Percentiles rank a stretch among this genome's conserved stretches.
Conservation (phyloP, 2,888 invertebrate species). For the Eupithecia vulgata region DNA sequence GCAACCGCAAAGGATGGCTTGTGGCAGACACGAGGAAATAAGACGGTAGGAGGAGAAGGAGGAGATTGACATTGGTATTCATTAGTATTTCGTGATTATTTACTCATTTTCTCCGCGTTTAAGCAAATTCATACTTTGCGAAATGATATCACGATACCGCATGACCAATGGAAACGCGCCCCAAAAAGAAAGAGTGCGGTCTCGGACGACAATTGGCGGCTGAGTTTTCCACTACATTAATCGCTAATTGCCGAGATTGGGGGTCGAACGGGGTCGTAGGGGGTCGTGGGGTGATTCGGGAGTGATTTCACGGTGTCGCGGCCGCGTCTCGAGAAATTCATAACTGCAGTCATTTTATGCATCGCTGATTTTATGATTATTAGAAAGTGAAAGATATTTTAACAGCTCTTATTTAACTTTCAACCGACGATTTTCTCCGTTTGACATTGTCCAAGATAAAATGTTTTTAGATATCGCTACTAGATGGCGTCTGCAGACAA, state of each 20-base stretch:
- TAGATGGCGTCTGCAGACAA: background rate
- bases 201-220: slow-evolving; percentile 37
- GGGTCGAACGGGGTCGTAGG: slow-evolving; percentile 33
- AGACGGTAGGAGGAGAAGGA: no score
- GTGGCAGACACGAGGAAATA: background rate
- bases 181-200: slow-evolving; percentile 40
- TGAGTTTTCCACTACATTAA: slow-evolving; percentile 47
- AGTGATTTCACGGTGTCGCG: slow-evolving; percentile 37
- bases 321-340: slow-evolving; percentile 43
- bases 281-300: slow-evolving; percentile 25
- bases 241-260: slow-evolving; percentile 44
- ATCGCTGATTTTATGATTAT: slow-evolving; percentile 36
- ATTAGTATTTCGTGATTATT: background rate
- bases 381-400: slow-evolving; percentile 24
- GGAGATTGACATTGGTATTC: background rate
- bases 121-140: background rate
- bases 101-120: background rate
- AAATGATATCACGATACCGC: background rate
- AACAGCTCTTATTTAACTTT: slow-evolving; percentile 11
- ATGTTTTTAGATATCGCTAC: slow-evolving; percentile 10
- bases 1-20: background rate
- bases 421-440: background rate
- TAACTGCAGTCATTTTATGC: slow-evolving; percentile 51
- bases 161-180: slow-evolving; percentile 28
- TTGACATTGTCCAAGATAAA: background rate